These are phyloP conservation scores for Nyctereutes procyonoides DNA, from an alignment of 2,113 vertebrate species.

Conservation along the genomic window DNA sequence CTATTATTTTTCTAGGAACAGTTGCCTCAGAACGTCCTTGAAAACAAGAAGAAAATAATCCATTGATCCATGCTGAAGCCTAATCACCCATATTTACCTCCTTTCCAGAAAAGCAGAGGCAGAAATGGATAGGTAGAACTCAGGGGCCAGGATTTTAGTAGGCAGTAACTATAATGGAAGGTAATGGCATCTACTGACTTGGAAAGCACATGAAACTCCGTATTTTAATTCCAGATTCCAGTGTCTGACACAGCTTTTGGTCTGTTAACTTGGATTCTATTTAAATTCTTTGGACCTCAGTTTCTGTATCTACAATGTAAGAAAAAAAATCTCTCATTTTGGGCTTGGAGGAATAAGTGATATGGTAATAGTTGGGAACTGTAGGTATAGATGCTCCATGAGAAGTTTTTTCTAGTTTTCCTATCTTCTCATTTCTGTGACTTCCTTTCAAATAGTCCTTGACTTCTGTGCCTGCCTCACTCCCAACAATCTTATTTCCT, in stretches of 20 bases:
- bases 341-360: background rate
- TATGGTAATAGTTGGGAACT: background rate
- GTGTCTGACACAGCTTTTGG: background rate
- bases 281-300: background rate
- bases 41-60: conserved; percentile 49
- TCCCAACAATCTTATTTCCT: background rate
- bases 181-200: background rate
- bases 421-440: background rate
- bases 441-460: conserved; percentile 19
- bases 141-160: background rate
- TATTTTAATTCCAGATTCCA: conserved; percentile 24
- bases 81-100: background rate
- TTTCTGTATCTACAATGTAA: conserved; percentile 38
- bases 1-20: conserved; percentile 49
- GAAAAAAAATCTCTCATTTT: conserved; percentile 18
- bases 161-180: background rate
- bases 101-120: conserved; percentile 31
- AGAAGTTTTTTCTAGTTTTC: background rate
- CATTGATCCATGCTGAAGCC: background rate
- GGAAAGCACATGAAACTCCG: background rate
- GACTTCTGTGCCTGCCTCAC: background rate
- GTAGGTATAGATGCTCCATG: background rate
- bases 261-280: conserved; percentile 45
- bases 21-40: conserved; percentile 12
- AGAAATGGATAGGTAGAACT: conserved; percentile 20